A percentile compares a stretch with the other conserved stretches of the same genome.
phyloP scores from a whole-genome alignment of 2,113 vertebrate genomes.

The Neotoma lepida region DNA sequence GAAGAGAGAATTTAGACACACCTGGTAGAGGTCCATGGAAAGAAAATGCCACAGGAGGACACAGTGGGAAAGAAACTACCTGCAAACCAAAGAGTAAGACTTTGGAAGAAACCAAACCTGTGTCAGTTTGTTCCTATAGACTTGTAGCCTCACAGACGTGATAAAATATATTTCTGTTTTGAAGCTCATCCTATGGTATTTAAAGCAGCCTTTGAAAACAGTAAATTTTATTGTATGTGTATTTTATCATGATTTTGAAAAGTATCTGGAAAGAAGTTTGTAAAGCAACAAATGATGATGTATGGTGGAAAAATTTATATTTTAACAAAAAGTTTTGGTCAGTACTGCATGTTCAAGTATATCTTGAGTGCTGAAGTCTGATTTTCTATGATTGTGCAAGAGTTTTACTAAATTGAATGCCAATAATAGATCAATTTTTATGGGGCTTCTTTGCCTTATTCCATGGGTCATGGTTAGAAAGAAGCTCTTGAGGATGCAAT shows the following conservation, averaged over 20 bases:
- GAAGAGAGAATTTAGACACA: background rate
- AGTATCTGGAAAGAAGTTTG: background rate
- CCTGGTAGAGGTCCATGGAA: background rate
- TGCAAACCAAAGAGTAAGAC: background rate
- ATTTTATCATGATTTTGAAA: background rate
- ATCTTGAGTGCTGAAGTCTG: background rate
- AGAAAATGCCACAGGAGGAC: background rate
- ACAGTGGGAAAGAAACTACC: background rate
- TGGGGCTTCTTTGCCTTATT: background rate
- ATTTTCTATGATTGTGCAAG: background rate
- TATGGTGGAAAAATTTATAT: background rate
- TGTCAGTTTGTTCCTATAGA: background rate
- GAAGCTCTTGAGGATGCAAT: background rate
- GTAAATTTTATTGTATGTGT: background rate
- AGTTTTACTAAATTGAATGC: background rate
- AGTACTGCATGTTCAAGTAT: background rate
- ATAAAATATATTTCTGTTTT: background rate
- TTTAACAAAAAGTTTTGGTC: background rate
- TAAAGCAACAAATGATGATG: slow-evolving; percentile 26
- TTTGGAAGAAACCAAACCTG: background rate
- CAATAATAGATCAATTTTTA: background rate
- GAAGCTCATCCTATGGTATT: background rate
- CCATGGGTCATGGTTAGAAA: background rate
- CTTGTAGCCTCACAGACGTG: background rate
- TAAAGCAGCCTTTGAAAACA: background rate